Base-by-base conservation (phyloP, 2,888 invertebrate species). In the Morinoia aosen region DNA sequence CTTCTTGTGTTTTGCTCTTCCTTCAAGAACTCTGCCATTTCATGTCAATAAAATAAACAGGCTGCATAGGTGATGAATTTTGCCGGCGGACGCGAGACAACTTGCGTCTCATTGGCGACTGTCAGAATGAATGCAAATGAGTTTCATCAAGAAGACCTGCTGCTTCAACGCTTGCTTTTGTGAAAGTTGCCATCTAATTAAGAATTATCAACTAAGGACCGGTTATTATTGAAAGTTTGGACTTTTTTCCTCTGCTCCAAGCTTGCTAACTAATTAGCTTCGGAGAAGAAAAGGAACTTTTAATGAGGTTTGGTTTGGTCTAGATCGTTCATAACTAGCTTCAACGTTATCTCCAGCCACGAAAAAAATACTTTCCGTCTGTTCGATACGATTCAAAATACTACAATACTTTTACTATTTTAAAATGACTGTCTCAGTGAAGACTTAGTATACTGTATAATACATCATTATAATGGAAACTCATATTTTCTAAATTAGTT, bases 161-260 rank as follows among this genome's bases (percentile, higher is more conserved):
- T 11, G 48, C 48, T 90, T 19, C 90, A 40, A 40, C 90, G 90
- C 14, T 14, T 90, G 14, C 90, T 16, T 12, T 40, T 33, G 7
- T 90, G 48, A 90, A 90, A 48, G 12, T 90, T 90, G 10, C 33
- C 90, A 48, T 90, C 90, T 90, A 90, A 90, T 90, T 90, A 90
- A 90, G 90, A 90, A 90, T 90, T 90, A 90, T 40, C 40, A 48
- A 48, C 90, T 90, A 40, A 90, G 19, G 90, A 90, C 48, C 90
- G 12, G 40, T 19, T 90, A 90, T 40, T 90, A 40, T 90, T 48
- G 14, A 90, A 90, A 48, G 39, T 90, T 90, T 90, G 8, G 40
- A 48, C 48, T 90, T 40, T 90, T 90, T 90, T 19, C 39, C 39
- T 12, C 1, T 2, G 39, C 90, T 40, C 39, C 90, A 90, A 40